These are phyloP conservation scores for Botia almorhae DNA, from an alignment of 2,797 vertebrate genomes.

Conservation along the genomic window DNA sequence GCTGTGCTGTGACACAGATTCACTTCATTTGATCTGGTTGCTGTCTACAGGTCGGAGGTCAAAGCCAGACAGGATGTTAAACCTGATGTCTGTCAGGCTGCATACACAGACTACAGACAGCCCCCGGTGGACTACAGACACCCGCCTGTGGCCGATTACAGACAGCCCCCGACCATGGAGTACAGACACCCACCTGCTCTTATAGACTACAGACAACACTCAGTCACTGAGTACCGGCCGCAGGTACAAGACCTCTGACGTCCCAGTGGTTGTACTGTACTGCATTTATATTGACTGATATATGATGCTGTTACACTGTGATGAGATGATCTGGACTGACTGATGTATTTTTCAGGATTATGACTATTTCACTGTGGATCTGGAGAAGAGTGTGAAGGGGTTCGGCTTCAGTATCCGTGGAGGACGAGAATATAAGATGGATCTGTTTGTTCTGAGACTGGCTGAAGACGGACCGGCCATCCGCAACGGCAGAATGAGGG, in stretches of 20 bases:
- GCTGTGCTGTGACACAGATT: not conserved
- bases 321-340: too few relatives aligned
- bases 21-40: constrained; percentile 51
- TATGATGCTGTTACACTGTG: too few relatives aligned
- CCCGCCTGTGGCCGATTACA: constrained; percentile 91
- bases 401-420: constrained; percentile 99
- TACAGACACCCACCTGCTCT: constrained; percentile 93
- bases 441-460: constrained; percentile 93
- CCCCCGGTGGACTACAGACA: constrained; percentile 93
- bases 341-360: constrained; percentile 82
- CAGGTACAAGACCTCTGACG: constrained; percentile 63
- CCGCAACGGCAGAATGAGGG: constrained; percentile 97
- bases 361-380: constrained; percentile 98
- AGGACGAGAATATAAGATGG: constrained; percentile 99
- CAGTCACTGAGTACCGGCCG: constrained; percentile 89
- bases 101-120: constrained; percentile 96
- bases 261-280: not conserved
- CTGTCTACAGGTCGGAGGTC: constrained; percentile 93
- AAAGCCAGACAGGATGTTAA: constrained; percentile 99
- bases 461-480: constrained; percentile 97
- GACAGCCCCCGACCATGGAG: constrained; percentile 92
- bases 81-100: constrained; percentile 95
- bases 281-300: too few relatives aligned
- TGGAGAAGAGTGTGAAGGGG: constrained; percentile 97
- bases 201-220: constrained; percentile 94